Percentiles rank a stretch among this genome's conserved stretches.
phyloP scores from a whole-genome alignment of 1,140 invertebrate species.

The Littorina saxatilis region DNA sequence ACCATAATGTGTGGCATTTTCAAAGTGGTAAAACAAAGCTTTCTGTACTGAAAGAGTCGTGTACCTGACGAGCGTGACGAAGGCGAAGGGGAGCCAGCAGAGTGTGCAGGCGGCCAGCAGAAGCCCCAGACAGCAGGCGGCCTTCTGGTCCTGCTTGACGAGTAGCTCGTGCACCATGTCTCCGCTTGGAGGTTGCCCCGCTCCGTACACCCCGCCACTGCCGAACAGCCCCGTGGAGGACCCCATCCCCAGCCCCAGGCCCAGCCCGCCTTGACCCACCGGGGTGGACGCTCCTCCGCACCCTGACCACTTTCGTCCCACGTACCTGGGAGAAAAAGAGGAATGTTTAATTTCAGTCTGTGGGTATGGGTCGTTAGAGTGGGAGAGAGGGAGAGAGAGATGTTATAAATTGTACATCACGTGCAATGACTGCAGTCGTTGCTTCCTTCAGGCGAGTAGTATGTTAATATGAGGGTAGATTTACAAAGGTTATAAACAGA shows the following conservation, averaged over 20 bases:
- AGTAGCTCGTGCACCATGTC: slow-evolving; percentile 62
- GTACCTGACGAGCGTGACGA: slow-evolving; percentile 39
- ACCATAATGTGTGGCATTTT: no score
- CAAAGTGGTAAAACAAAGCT: no score
- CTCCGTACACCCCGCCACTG: slow-evolving; percentile 21
- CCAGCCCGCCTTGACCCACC: neutral
- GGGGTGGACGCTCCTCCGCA: neutral
- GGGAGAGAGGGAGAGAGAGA: neutral
- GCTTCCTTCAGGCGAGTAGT: no score
- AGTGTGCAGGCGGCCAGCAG: slow-evolving; percentile 59
- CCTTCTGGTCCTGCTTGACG: slow-evolving; percentile 63
- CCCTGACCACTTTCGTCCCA: slow-evolving; percentile 31
- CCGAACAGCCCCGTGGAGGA: slow-evolving; percentile 23
- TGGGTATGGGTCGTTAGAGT: neutral
- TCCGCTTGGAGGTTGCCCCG: slow-evolving; percentile 45
- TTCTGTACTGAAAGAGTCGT: no score
- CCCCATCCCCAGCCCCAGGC: neutral
- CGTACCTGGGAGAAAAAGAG: neutral
- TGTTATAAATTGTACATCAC: no score
- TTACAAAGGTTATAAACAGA: no score
- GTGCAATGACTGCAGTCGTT: no score
- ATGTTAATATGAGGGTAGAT: no score
- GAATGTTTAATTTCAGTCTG: no score
- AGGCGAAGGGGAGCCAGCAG: slow-evolving; percentile 61
- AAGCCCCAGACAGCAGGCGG: slow-evolving; percentile 57